These are phyloP conservation scores for Halictus rubicundus DNA, from an alignment of 1,140 invertebrate genomes.

Conservation along the genomic window DNA sequence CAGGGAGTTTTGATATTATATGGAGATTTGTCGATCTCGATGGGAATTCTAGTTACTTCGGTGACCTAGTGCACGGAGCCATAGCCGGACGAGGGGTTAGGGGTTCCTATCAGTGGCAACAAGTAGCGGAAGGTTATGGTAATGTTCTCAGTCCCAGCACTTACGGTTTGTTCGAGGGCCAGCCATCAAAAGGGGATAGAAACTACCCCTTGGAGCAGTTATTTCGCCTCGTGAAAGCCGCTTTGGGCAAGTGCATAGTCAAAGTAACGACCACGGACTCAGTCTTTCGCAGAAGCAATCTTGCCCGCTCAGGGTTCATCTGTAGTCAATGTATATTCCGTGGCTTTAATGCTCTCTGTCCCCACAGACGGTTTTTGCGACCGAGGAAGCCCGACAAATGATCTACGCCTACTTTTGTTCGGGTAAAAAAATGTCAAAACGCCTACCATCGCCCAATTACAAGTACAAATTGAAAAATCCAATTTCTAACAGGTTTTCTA, in stretches of 20 bases:
- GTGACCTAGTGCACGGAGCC: neutral
- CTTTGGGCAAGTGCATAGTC: slow-evolving; percentile 61
- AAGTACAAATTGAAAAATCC: too few relatives aligned
- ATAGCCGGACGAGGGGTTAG: neutral
- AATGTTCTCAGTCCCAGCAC: slow-evolving; percentile 61
- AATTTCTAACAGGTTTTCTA: too few relatives aligned
- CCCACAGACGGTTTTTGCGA: neutral
- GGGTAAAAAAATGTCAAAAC: too few relatives aligned
- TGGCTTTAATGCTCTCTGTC: neutral
- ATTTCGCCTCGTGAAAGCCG: slow-evolving; percentile 62
- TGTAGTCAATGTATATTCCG: neutral
- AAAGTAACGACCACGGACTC: slow-evolving; percentile 49
- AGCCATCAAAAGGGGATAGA: slow-evolving; percentile 60
- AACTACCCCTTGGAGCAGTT: slow-evolving; percentile 64
- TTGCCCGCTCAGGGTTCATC: neutral
- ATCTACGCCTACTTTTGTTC: too few relatives aligned
- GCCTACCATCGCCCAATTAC: too few relatives aligned
- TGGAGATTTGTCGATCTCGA: too few relatives aligned
- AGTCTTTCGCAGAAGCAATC: slow-evolving; percentile 54
- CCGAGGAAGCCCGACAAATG: too few relatives aligned
- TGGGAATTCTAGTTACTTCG: neutral
- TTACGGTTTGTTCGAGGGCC: slow-evolving; percentile 58
- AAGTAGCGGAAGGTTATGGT: slow-evolving; percentile 63
- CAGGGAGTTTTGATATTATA: too few relatives aligned
- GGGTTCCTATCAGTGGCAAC: slow-evolving; percentile 38